Evolutionary conservation across 2,113 vertebrate genomes (phyloP).

Genomic region (Eidolon helvum): DNA sequence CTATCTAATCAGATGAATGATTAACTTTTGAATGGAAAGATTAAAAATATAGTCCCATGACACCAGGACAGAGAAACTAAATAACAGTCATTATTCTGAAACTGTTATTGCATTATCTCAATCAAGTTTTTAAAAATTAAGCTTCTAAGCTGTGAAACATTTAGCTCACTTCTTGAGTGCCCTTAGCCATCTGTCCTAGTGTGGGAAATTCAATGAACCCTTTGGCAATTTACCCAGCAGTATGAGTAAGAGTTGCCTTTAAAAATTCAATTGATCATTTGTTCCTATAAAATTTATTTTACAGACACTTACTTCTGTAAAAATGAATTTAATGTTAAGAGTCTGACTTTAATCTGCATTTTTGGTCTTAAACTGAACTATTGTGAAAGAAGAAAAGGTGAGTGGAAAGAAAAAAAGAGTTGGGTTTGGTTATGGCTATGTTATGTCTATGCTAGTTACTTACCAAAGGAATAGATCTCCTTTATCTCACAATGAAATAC

Average conservation of each 20-base stretch:
- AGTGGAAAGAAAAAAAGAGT: background rate
- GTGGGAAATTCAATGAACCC: background rate
- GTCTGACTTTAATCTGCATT: slow-evolving; percentile 30
- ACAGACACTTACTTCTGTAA: slow-evolving; percentile 18
- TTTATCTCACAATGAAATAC: background rate
- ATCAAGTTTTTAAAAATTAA: background rate
- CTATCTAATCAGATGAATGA: slow-evolving; percentile 1
- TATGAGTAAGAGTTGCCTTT: background rate
- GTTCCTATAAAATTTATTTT: slow-evolving; percentile 34
- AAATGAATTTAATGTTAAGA: slow-evolving; percentile 40
- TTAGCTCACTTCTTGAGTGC: background rate
- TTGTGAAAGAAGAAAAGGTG: background rate
- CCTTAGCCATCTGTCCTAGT: background rate
- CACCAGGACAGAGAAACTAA: background rate
- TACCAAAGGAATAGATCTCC: background rate
- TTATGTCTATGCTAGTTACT: background rate
- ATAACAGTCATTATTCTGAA: slow-evolving; percentile 7
- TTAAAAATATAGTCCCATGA: background rate
- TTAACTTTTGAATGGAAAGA: background rate
- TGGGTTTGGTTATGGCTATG: background rate
- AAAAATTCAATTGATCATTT: slow-evolving; percentile 7
- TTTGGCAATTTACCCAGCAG: background rate
- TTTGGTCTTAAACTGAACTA: background rate
- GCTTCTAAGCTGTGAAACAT: background rate
- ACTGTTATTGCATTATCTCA: background rate